A percentile compares a stretch with the other conserved stretches of the same genome.
Evolutionary conservation across 2,888 invertebrate genomes (phyloP).

Genomic region (Allophyes oxyacanthae): DNA sequence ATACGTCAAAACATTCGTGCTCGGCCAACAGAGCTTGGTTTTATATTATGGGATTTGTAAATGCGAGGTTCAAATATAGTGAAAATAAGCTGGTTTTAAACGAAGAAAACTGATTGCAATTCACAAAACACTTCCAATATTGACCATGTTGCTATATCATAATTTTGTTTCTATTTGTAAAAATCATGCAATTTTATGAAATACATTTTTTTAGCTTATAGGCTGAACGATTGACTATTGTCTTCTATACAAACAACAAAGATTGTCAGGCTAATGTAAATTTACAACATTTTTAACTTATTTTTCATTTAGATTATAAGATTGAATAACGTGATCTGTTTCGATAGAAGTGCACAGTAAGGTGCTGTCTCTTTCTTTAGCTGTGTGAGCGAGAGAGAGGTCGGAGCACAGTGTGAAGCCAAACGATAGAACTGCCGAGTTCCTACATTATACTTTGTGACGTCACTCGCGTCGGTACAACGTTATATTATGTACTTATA

Average conservation of each 20-base stretch:
- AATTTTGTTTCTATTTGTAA: background rate
- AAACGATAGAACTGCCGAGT: slow-evolving; percentile 53
- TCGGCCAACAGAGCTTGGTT: no score
- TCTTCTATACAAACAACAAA: slow-evolving; percentile 15
- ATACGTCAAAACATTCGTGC: no score
- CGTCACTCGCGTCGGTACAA: slow-evolving; percentile 17
- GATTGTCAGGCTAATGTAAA: slow-evolving; percentile 8
- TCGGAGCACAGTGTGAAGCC: slow-evolving; percentile 43
- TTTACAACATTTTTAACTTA: slow-evolving; percentile 17
- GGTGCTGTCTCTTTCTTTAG: slow-evolving; percentile 36
- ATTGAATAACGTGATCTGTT: slow-evolving; percentile 37
- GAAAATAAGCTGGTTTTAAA: no score
- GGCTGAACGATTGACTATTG: background rate
- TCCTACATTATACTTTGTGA: slow-evolving; percentile 50
- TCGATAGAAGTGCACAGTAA: slow-evolving; percentile 39
- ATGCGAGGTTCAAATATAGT: no score
- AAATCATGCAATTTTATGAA: background rate
- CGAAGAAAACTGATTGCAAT: no score
- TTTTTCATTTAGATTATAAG: slow-evolving; percentile 15
- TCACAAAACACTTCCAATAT: no score
- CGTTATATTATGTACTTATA: slow-evolving; percentile 25
- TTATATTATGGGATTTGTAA: no score
- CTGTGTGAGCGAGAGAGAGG: slow-evolving; percentile 39
- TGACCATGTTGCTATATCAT: background rate
- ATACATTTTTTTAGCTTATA: background rate